A percentile compares a stretch with the other conserved stretches of the same genome.
phyloP scores from a whole-genome alignment of 2,113 vertebrate species.

The Cranoglanis bouderius region DNA sequence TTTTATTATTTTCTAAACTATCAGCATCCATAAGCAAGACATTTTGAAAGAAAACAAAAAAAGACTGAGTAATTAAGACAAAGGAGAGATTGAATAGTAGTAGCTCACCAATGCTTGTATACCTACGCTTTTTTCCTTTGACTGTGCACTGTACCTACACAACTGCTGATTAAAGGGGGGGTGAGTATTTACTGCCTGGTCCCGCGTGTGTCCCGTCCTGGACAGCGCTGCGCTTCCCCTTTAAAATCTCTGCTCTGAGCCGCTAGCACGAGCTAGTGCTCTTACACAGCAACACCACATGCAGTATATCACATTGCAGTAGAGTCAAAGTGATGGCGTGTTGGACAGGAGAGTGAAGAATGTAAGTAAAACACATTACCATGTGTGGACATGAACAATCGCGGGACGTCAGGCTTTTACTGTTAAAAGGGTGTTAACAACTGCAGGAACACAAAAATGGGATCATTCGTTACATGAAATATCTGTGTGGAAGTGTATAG shows the following conservation, averaged over 20 bases:
- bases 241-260: slow-evolving; percentile 57
- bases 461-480: slow-evolving; percentile 44
- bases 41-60: slow-evolving; percentile 29
- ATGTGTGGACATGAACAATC: slow-evolving; percentile 41
- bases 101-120: slow-evolving; percentile 99
- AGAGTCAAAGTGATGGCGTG: slow-evolving; percentile 37
- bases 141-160: slow-evolving; percentile 94
- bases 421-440: slow-evolving; percentile 53
- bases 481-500: neutral
- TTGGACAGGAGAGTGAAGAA: slow-evolving; percentile 50
- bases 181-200: slow-evolving; percentile 99
- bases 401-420: slow-evolving; percentile 56
- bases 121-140: slow-evolving; percentile 96
- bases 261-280: slow-evolving; percentile 53
- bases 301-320: slow-evolving; percentile 53
- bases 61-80: slow-evolving; percentile 55
- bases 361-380: slow-evolving; percentile 54
- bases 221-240: slow-evolving; percentile 69
- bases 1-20: slow-evolving; percentile 42
- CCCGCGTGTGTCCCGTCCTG: slow-evolving; percentile 92
- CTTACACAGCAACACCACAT: slow-evolving; percentile 57
- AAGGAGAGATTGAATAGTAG: slow-evolving; percentile 95
- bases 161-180: slow-evolving; percentile 95
- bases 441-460: slow-evolving; percentile 53
- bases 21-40: slow-evolving; percentile 66